phyloP scores from a whole-genome alignment of 2,888 invertebrate genomes.

The Bruchidius siliquastri region DNA sequence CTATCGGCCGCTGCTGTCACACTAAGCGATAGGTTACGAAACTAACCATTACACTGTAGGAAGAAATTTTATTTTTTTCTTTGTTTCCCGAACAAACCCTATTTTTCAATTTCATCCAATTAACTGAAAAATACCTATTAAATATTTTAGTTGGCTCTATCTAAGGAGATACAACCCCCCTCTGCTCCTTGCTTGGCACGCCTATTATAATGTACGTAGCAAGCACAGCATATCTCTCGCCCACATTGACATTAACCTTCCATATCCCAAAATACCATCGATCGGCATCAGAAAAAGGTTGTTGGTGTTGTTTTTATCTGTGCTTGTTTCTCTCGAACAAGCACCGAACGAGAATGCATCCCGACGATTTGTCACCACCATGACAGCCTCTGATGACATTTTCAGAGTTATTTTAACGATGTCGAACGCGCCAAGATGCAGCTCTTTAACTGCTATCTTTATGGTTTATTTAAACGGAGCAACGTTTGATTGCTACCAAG shows the following conservation, averaged over 20 bases:
- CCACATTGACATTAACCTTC: not conserved
- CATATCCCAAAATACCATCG: not conserved
- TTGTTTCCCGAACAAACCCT: no score
- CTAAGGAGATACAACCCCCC: not conserved
- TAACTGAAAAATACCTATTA: no score
- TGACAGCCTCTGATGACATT: conserved; percentile 5
- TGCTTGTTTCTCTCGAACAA: not conserved
- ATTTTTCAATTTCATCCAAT: no score
- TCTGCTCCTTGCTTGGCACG: not conserved
- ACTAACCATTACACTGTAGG: no score
- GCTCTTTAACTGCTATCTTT: not conserved
- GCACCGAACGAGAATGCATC: not conserved
- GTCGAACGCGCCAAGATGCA: not conserved
- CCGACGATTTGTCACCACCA: conserved; percentile 3
- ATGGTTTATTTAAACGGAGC: conserved; percentile 5
- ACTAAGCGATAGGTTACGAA: no score
- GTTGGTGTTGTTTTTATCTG: not conserved
- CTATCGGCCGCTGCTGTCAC: no score
- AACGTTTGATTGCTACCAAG: not conserved
- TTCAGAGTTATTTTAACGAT: conserved; percentile 10
- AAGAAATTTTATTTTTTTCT: no score
- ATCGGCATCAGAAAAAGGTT: not conserved
- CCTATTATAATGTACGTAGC: no score
- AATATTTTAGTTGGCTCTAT: no score
- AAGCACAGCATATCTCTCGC: not conserved